Evolutionary conservation across 2,888 invertebrate species (phyloP).

Genomic region (Antitype chi): DNA sequence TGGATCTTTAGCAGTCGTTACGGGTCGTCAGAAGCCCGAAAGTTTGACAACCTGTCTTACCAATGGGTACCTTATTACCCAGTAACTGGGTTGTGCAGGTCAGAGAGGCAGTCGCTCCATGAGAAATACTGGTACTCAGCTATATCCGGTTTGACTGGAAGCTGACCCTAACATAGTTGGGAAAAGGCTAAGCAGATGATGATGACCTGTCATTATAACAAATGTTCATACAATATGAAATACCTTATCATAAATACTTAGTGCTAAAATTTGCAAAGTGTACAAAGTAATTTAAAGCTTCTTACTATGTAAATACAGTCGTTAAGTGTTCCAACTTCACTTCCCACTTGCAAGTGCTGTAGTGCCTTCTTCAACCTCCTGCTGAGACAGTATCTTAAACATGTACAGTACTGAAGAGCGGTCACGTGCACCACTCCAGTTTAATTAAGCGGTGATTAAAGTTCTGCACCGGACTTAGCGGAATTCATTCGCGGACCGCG

Average conservation of each 20-base stretch:
- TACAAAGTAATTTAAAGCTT: constrained; percentile 38
- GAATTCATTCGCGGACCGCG: constrained; percentile 66
- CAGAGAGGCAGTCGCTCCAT: no score
- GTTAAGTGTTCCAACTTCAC: constrained; percentile 42
- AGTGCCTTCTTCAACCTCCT: constrained; percentile 56
- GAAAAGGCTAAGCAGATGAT: no score
- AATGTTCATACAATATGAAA: background rate
- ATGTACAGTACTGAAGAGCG: constrained; percentile 67
- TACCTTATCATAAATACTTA: constrained; percentile 1
- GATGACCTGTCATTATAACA: background rate
- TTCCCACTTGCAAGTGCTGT: constrained; percentile 49
- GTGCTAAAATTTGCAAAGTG: constrained; percentile 27
- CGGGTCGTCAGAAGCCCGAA: no score
- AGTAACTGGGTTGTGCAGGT: no score
- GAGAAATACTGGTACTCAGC: no score
- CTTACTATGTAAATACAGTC: constrained; percentile 37
- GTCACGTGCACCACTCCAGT: constrained; percentile 81
- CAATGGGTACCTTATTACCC: no score
- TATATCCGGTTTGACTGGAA: no score
- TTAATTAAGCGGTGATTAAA: constrained; percentile 85
- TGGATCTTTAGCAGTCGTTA: no score
- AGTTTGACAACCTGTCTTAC: no score
- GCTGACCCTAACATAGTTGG: no score
- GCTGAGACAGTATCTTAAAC: constrained; percentile 70
- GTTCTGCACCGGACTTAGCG: constrained; percentile 73